Evolutionary conservation across 2,797 vertebrate species (phyloP).

Genomic region (Fundulus diaphanus): DNA sequence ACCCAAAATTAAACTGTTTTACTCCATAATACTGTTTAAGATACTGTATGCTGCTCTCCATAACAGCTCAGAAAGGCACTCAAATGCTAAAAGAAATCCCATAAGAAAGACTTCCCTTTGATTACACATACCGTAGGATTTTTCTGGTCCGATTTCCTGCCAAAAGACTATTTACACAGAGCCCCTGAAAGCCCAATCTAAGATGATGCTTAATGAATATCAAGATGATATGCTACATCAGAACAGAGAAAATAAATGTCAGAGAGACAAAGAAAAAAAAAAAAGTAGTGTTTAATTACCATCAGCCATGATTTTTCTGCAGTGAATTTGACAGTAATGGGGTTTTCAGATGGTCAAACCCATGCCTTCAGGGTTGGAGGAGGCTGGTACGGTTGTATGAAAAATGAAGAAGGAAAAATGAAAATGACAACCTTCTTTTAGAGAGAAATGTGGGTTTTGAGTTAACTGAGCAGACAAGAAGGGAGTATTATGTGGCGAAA

Average conservation of each 20-base stretch:
- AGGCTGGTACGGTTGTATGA: neutral
- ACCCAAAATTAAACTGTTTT: neutral
- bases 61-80: neutral
- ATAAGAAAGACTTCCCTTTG: neutral
- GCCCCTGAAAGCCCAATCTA: neutral
- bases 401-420: conserved; percentile 13
- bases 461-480: conserved; percentile 39
- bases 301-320: neutral
- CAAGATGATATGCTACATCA: neutral
- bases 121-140: neutral
- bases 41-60: neutral
- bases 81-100: neutral
- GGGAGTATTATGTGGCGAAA: conserved; percentile 63
- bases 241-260: neutral
- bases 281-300: neutral
- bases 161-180: neutral
- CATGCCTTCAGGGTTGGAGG: neutral
- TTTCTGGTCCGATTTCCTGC: neutral
- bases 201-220: neutral
- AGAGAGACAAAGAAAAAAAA: neutral
- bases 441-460: conserved; percentile 36
- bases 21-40: neutral
- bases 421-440: conserved; percentile 24
- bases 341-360: conserved; percentile 7
- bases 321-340: neutral